Conservation (phyloP, 2,888 invertebrate genomes). For the Noctuana brunneofusca region DNA sequence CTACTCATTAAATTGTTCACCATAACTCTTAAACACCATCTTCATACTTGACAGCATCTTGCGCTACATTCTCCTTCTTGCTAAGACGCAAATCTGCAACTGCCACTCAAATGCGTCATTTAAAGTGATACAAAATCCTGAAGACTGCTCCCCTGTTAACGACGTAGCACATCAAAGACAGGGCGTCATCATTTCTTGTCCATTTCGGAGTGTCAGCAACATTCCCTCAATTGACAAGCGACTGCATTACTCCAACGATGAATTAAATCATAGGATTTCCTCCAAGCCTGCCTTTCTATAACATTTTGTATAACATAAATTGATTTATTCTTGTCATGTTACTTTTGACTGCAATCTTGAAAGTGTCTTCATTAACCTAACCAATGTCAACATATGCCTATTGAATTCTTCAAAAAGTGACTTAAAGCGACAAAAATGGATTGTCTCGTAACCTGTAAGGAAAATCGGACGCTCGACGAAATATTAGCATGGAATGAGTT, state of each 20-base stretch:
- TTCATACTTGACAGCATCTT: conserved; percentile 6
- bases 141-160: conserved; percentile 18
- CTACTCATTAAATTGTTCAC: conserved; percentile 26
- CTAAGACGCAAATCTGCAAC: conserved; percentile 15
- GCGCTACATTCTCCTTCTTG: neutral
- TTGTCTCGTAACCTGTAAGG: conserved; percentile 60
- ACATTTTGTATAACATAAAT: conserved; percentile 79
- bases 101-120: conserved; percentile 6
- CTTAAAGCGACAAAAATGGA: conserved; percentile 20
- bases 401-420: conserved; percentile 21
- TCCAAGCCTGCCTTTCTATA: conserved; percentile 81
- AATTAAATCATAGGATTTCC: conserved; percentile 80
- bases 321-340: conserved; percentile 51
- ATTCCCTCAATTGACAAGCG: conserved; percentile 58
- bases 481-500: conserved; percentile 49
- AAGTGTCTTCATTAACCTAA: conserved; percentile 54
- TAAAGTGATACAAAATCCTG: conserved; percentile 13
- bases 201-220: conserved; percentile 53
- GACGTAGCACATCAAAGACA: conserved; percentile 10
- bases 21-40: conserved; percentile 20
- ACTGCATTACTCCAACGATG: conserved; percentile 71
- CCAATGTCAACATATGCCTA: conserved; percentile 28
- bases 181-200: conserved; percentile 36
- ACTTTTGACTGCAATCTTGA: conserved; percentile 48
- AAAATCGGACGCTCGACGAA: conserved; percentile 59